A percentile compares a stretch with the other conserved stretches of the same genome.
Evolutionary conservation across 2,888 invertebrate species (phyloP).

Genomic region (Lacanobia oleracea): DNA sequence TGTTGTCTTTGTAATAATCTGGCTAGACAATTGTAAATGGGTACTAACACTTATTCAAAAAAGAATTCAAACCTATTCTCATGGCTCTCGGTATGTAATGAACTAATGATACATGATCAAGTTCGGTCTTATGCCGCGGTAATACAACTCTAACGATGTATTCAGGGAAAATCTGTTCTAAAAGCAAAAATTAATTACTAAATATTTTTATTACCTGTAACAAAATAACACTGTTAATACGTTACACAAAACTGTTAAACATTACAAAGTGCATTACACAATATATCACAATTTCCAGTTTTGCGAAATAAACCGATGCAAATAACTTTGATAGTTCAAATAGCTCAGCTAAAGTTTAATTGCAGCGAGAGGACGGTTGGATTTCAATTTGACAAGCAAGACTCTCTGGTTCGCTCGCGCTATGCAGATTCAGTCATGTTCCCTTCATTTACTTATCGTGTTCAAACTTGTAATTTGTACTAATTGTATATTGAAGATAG

Average conservation of each 20-base stretch:
- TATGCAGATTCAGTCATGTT: conserved; percentile 35
- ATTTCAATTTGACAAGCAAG: conserved; percentile 61
- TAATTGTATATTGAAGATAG: conserved; percentile 1
- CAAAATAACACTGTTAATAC: not conserved
- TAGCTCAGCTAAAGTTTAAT: conserved; percentile 67
- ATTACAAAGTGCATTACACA: not conserved
- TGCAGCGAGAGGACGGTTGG: conserved; percentile 54
- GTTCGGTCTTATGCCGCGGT: no score
- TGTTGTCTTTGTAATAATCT: not conserved
- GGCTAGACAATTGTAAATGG: not conserved
- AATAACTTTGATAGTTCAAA: conserved; percentile 62
- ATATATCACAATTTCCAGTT: conserved; percentile 29
- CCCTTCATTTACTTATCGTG: conserved; percentile 21
- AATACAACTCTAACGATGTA: no score
- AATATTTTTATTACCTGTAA: no score
- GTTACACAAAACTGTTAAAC: not conserved
- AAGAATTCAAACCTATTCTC: not conserved
- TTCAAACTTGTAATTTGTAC: conserved; percentile 36
- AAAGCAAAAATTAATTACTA: no score
- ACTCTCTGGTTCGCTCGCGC: conserved; percentile 22
- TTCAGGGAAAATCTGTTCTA: no score
- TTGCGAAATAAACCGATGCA: conserved; percentile 31
- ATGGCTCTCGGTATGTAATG: not conserved
- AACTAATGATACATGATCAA: no score
- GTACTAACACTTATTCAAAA: not conserved